Evolutionary conservation across 1,140 invertebrate genomes (phyloP).

Genomic region (Berghia stephanieae): DNA sequence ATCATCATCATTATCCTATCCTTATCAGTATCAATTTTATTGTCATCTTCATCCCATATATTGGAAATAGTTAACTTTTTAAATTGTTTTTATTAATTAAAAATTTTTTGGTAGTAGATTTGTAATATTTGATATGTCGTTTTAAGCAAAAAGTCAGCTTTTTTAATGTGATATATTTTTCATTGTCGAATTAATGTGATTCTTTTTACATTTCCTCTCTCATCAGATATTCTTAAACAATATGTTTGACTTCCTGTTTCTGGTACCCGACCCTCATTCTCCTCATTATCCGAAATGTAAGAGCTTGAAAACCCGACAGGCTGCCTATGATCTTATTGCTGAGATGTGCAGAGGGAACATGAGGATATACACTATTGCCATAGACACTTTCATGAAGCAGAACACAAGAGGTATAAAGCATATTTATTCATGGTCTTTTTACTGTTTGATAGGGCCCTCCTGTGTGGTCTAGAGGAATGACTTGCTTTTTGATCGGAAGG

Average conservation of each 20-base stretch:
- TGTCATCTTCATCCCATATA: too few species aligned
- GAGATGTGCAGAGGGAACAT: conserved; percentile 85
- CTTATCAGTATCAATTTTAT: too few species aligned
- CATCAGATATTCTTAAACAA: conserved; percentile 68
- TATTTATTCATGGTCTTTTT: background rate
- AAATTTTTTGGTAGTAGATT: too few species aligned
- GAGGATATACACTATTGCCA: conserved; percentile 86
- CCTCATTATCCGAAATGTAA: conserved; percentile 92
- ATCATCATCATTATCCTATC: too few species aligned
- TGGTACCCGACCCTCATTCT: conserved; percentile 83
- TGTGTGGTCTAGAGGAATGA: background rate
- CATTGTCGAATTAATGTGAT: too few species aligned
- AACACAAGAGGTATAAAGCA: conserved; percentile 78
- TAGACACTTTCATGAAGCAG: conserved; percentile 83
- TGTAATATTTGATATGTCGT: too few species aligned
- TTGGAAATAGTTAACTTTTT: too few species aligned
- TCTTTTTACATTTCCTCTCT: too few species aligned
- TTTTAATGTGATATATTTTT: too few species aligned
- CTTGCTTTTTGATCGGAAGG: too few species aligned
- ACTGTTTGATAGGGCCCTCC: background rate
- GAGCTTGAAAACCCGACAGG: conserved; percentile 84
- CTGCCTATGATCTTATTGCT: conserved; percentile 88
- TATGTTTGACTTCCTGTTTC: conserved; percentile 89
- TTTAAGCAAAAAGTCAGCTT: too few species aligned
- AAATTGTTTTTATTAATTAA: too few species aligned